Evolutionary conservation across 2,888 invertebrate species (phyloP).

Genomic region (Tetanocera ferruginea): DNA sequence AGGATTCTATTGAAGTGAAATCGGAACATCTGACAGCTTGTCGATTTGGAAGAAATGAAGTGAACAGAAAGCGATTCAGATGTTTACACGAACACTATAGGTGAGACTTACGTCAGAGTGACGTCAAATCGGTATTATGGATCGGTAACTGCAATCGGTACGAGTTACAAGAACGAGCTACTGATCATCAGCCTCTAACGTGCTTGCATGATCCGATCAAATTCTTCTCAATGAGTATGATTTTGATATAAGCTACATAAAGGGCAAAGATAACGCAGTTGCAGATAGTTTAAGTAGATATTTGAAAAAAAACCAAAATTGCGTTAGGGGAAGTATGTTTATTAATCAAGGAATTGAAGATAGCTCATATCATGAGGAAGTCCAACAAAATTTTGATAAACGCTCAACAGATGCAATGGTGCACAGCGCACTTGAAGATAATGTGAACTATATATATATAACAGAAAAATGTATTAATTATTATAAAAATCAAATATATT

Average conservation of each 20-base stretch:
- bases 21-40: no score
- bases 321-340: not conserved
- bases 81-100: no score
- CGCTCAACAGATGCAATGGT: not conserved
- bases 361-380: not conserved
- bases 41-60: no score
- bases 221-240: not conserved
- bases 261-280: not conserved
- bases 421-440: constrained; percentile 14
- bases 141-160: no score
- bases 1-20: no score
- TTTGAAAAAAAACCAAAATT: not conserved
- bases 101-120: no score
- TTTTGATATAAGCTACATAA: not conserved
- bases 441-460: constrained; percentile 36
- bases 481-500: no score
- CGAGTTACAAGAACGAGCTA: no score
- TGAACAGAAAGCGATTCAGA: no score
- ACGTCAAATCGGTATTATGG: no score
- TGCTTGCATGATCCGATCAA: not conserved
- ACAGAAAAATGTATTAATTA: constrained; percentile 37
- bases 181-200: not conserved
- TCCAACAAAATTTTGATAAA: not conserved
- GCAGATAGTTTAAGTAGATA: not conserved
- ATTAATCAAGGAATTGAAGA: no score